These are phyloP conservation scores for Disparrhopalites patrizii DNA, from an alignment of 2,888 invertebrate genomes.

Conservation along the genomic window DNA sequence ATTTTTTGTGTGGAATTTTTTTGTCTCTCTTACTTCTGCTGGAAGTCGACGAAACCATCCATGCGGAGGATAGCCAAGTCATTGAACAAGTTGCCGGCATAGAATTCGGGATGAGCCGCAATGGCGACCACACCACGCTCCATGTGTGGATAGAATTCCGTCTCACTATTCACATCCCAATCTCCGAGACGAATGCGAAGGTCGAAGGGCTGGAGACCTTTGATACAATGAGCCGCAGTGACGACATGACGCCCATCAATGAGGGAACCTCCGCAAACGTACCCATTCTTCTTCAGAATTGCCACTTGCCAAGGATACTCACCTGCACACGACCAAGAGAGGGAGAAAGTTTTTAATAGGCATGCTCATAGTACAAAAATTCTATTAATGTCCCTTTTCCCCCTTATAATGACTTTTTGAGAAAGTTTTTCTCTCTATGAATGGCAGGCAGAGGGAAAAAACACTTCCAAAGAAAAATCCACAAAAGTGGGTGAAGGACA, in stretches of 20 bases:
- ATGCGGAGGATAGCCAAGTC: slow-evolving; percentile 85
- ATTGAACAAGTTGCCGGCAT: slow-evolving; percentile 90
- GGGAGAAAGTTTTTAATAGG: not conserved
- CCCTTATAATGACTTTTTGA: not conserved
- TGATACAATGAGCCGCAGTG: slow-evolving; percentile 88
- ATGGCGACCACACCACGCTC: slow-evolving; percentile 79
- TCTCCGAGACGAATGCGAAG: slow-evolving; percentile 83
- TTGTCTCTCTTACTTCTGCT: slow-evolving; percentile 43
- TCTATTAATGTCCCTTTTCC: not conserved
- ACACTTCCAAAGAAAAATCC: not conserved
- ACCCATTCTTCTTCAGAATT: slow-evolving; percentile 90
- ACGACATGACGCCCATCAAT: slow-evolving; percentile 71
- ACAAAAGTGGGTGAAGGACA: not conserved
- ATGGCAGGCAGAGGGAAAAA: not conserved
- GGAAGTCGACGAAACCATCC: slow-evolving; percentile 73
- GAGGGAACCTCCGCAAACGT: slow-evolving; percentile 85
- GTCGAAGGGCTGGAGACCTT: slow-evolving; percentile 77
- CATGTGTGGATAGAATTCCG: slow-evolving; percentile 87
- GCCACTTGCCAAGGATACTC: slow-evolving; percentile 94
- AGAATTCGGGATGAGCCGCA: slow-evolving; percentile 86
- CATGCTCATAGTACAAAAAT: too few relatives aligned
- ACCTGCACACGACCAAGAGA: too few relatives aligned
- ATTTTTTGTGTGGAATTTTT: not conserved
- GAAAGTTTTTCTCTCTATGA: too few relatives aligned
- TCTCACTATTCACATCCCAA: slow-evolving; percentile 93